Conservation (phyloP, 2,797 vertebrate genomes). For the Craterocephalus amniculus region DNA sequence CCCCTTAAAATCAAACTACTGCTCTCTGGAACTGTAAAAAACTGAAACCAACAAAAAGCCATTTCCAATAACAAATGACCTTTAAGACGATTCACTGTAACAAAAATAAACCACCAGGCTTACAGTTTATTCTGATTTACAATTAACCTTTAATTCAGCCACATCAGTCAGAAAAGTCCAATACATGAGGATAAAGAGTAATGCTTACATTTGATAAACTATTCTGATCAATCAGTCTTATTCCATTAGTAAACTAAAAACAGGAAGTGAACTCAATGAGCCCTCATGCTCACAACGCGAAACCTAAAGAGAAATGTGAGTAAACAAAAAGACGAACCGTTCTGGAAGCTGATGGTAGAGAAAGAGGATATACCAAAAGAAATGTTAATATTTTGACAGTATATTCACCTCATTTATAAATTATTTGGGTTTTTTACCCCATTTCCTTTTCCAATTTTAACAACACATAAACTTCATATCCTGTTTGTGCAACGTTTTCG, state of each 20-base stretch:
- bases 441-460: not conserved
- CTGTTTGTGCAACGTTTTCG: not conserved
- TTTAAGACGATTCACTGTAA: not conserved
- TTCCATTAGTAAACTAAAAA: not conserved
- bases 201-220: not conserved
- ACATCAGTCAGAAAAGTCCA: not conserved
- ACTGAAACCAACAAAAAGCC: too few species aligned
- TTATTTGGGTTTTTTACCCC: not conserved
- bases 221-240: not conserved
- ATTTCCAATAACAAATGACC: too few species aligned
- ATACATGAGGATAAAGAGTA: not conserved
- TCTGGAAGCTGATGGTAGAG: not conserved
- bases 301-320: not conserved
- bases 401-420: slow-evolving; percentile 1
- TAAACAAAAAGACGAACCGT: not conserved
- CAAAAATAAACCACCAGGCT: not conserved
- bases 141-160: not conserved
- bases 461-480: not conserved
- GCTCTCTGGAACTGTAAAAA: too few species aligned
- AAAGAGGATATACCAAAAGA: not conserved
- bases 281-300: not conserved
- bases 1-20: too few species aligned
- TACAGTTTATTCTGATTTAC: slow-evolving; percentile 1
- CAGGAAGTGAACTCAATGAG: not conserved
- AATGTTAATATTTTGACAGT: not conserved